These are phyloP conservation scores for Varanus salvator DNA, from an alignment of 2,113 vertebrate species.

Conservation along the genomic window DNA sequence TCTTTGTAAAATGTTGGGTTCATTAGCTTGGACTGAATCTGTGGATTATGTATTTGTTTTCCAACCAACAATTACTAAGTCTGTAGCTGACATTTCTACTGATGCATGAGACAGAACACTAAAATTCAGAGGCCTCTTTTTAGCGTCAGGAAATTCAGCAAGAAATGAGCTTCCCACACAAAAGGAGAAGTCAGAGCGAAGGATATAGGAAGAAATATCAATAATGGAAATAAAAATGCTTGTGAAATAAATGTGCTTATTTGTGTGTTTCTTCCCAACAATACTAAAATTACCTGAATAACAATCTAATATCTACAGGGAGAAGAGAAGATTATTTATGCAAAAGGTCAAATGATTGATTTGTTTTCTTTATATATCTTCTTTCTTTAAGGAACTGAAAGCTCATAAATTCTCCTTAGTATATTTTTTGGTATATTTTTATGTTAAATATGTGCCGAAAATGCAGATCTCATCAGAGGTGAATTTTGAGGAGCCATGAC, in stretches of 20 bases:
- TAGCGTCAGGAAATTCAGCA: conserved; percentile 55
- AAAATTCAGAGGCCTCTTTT: conserved; percentile 61
- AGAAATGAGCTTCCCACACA: conserved; percentile 54
- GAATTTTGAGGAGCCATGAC: background rate
- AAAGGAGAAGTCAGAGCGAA: conserved; percentile 40
- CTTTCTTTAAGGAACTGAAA: background rate
- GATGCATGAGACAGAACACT: conserved; percentile 62
- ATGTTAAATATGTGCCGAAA: background rate
- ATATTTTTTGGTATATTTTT: background rate
- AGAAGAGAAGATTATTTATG: conserved; percentile 41
- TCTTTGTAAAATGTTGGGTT: background rate
- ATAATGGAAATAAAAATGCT: conserved; percentile 68
- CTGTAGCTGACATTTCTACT: conserved; percentile 49
- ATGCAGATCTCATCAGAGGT: background rate
- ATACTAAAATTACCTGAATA: conserved; percentile 17
- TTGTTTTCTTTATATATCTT: background rate
- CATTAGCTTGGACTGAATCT: conserved; percentile 27
- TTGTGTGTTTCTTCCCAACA: conserved; percentile 48
- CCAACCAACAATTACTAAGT: conserved; percentile 15
- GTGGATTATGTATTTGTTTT: conserved; percentile 39
- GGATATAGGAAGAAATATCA: conserved; percentile 45
- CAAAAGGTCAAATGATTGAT: conserved; percentile 27
- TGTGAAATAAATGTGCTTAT: conserved; percentile 53
- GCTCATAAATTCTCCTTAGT: background rate
- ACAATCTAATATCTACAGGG: background rate